A percentile compares a stretch with the other conserved stretches of the same genome.
Conservation (phyloP, 2,888 invertebrate species). For the Alloplasta piceator region DNA sequence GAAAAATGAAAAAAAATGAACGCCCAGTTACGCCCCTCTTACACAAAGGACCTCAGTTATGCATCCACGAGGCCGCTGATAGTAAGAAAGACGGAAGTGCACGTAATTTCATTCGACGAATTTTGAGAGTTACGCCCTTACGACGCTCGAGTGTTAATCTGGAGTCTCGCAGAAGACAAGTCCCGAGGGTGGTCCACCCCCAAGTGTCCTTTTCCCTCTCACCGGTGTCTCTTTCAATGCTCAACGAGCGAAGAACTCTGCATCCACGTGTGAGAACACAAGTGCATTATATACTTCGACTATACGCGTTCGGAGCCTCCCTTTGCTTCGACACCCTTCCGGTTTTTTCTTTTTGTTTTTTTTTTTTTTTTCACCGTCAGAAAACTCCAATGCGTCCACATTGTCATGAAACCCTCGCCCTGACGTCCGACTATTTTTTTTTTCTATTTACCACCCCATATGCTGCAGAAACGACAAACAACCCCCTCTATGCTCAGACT, state of each 20-base stretch:
- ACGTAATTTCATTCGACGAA: background rate
- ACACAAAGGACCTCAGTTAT: no score
- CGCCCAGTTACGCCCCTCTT: no score
- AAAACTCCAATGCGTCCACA: slow-evolving; percentile 44
- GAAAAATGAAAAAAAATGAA: no score
- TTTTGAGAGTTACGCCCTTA: slow-evolving; percentile 5
- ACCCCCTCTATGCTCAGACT: slow-evolving; percentile 38
- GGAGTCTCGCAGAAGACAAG: slow-evolving; percentile 23
- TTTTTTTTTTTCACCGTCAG: slow-evolving; percentile 28
- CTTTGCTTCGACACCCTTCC: slow-evolving; percentile 16
- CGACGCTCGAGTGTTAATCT: background rate
- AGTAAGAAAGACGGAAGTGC: background rate
- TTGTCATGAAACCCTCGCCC: slow-evolving; percentile 48
- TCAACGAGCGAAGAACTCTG: slow-evolving; percentile 46
- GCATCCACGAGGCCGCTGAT: background rate
- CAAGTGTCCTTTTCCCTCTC: slow-evolving; percentile 26
- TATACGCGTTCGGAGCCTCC: slow-evolving; percentile 32
- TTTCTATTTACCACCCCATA: background rate
- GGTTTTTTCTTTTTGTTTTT: slow-evolving; percentile 12
- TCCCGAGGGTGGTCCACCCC: slow-evolving; percentile 30
- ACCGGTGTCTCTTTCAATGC: slow-evolving; percentile 48
- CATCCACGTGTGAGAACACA: slow-evolving; percentile 50
- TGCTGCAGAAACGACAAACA: slow-evolving; percentile 3
- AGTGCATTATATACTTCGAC: slow-evolving; percentile 55
- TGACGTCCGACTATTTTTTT: slow-evolving; percentile 47